Evolutionary conservation across 2,888 invertebrate species (phyloP).

Genomic region (Incurvaria masculella): DNA sequence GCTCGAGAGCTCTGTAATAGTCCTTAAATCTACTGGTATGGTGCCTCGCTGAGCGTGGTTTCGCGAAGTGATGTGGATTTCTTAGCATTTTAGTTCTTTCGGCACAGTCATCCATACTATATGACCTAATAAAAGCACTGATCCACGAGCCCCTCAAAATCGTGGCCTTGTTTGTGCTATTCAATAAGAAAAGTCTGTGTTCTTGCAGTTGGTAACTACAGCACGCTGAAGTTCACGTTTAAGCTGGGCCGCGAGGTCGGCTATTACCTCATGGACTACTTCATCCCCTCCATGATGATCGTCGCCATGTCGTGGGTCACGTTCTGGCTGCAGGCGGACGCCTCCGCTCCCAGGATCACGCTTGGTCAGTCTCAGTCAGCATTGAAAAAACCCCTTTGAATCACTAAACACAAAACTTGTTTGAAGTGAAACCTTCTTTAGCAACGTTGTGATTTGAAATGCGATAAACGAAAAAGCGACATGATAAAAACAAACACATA

Average conservation of each 20-base stretch:
- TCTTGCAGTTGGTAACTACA: conserved; percentile 76
- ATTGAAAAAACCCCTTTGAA: conserved; percentile 4
- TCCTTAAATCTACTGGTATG: no score
- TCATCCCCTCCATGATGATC: conserved; percentile 81
- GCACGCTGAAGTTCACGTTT: conserved; percentile 74
- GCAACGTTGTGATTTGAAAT: no score
- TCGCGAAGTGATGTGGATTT: no score
- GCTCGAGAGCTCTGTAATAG: no score
- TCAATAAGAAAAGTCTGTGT: no score
- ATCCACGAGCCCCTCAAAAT: no score
- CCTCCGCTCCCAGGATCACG: conserved; percentile 77
- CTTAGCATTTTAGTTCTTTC: no score
- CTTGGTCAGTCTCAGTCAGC: conserved; percentile 61
- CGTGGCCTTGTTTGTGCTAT: no score
- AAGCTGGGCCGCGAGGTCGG: conserved; percentile 78
- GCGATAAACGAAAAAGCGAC: neutral
- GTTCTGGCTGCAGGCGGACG: conserved; percentile 86
- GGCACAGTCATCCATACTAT: no score
- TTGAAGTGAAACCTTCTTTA: conserved; percentile 1
- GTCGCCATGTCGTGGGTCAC: conserved; percentile 88
- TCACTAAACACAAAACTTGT: conserved; percentile 5
- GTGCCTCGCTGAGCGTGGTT: no score
- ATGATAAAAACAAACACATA: no score
- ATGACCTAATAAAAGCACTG: no score
- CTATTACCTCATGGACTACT: conserved; percentile 86